Base-by-base conservation (phyloP, 2,797 vertebrate species). In the Intellagama lesueurii region DNA sequence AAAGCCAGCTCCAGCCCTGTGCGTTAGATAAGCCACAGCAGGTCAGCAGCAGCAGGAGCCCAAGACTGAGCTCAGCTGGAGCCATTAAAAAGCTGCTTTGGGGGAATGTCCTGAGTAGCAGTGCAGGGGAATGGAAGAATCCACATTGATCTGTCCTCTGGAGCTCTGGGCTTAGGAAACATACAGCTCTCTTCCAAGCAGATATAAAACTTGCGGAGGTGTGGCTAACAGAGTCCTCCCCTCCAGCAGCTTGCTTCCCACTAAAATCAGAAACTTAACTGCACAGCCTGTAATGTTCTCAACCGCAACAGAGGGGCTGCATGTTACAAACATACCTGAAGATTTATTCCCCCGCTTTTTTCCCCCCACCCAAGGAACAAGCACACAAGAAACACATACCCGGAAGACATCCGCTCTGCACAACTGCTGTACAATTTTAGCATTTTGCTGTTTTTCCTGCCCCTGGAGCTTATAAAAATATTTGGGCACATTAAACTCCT, bases 71-170 rank as follows among this genome's bases (percentile, higher is more conserved):
- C 49, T n/a, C 56, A 30, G 30, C 17, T 0, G 47, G 52, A 81
- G 93, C 94, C 94, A 96, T 93, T 84, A 47, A 64, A 47, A 89
- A 0, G 16, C 1, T 3, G 81, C 83, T 85, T 72, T 17, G 83
- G 83, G 68, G 0, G 0, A 75, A 80, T 77, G 26, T 94, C 85
- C 90, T 89, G 9, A 85, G 92, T 93, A 94, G 91, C 64, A 0
- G 32, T 83, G 84, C 76, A 24, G n/a, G 84, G 0, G 81, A 89
- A 83, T 91, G 35, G 64, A 91, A 94, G 92, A 88, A 70, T 94
- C 96, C 95, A 95, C 94, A 96, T 92, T 88, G 94, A 95, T 97
- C 97, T 97, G 95, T 97, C 96, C 96, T 96, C 95, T 93, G 91
- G 86, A 66, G 95, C 95, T 91, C 84, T 52, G 22, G 2, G 94